Conservation (phyloP, 2,888 invertebrate species). For the Malacosoma neustria region DNA sequence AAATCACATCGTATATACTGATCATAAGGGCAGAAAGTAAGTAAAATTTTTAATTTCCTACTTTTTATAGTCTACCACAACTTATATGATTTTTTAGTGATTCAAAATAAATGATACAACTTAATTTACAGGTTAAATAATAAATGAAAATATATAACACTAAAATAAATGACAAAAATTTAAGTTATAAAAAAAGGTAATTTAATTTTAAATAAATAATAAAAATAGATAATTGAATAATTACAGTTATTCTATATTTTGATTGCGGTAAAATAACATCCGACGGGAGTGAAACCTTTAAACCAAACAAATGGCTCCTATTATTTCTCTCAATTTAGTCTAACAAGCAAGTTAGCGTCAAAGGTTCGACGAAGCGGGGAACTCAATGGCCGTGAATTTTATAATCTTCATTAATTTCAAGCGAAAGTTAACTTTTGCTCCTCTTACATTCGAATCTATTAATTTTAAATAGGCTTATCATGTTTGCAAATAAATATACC, state of each 20-base stretch:
- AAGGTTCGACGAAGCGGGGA: conserved; percentile 66
- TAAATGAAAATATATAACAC: too few relatives aligned
- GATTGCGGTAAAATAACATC: conserved; percentile 44
- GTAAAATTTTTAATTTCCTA: too few relatives aligned
- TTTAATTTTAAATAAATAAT: background rate
- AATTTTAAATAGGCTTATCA: conserved; percentile 28
- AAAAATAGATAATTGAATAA: background rate
- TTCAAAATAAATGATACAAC: too few relatives aligned
- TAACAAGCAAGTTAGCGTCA: conserved; percentile 68
- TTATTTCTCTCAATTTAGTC: conserved; percentile 74
- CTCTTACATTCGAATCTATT: conserved; percentile 47
- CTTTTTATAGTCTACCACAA: too few relatives aligned
- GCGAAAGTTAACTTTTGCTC: conserved; percentile 52
- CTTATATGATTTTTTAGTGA: too few relatives aligned
- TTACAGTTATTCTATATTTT: conserved; percentile 6
- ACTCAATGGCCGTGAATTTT: conserved; percentile 72
- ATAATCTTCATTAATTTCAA: conserved; percentile 72
- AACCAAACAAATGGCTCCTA: conserved; percentile 69
- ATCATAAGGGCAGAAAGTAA: conserved; percentile 70
- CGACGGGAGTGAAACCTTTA: conserved; percentile 44
- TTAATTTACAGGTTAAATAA: too few relatives aligned
- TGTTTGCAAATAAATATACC: background rate
- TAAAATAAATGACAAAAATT: background rate
- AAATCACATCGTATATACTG: conserved; percentile 69
- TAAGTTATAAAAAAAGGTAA: conserved; percentile 3